Percentiles rank a stretch among this genome's conserved stretches.
Evolutionary conservation across 2,797 vertebrate genomes (phyloP).

Genomic region (Bovichtus diacanthus): DNA sequence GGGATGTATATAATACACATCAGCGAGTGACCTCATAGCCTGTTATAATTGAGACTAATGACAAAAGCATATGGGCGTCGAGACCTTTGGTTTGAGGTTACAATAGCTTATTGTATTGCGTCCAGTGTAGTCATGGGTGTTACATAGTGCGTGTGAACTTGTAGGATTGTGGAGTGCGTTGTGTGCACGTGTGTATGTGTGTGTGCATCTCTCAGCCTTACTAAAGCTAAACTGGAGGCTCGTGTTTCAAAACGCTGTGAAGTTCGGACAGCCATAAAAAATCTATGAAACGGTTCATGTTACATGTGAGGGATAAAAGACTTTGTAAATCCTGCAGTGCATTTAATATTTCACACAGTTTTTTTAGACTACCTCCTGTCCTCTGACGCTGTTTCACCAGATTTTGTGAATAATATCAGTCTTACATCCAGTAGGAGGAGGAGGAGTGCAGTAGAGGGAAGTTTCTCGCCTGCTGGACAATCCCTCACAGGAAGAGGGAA

Average conservation of each 20-base stretch:
- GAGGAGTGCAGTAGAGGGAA: background rate
- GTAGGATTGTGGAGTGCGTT: constrained; percentile 23
- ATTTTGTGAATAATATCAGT: constrained; percentile 23
- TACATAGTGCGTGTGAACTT: constrained; percentile 56
- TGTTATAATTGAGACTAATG: constrained; percentile 79
- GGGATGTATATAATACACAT: constrained; percentile 45
- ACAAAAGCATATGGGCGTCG: constrained; percentile 80
- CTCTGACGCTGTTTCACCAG: constrained; percentile 29
- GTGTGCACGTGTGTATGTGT: constrained; percentile 32
- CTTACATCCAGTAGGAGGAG: constrained; percentile 7
- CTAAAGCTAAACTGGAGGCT: constrained; percentile 53
- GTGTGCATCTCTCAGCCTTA: constrained; percentile 49
- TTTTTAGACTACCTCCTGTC: constrained; percentile 10
- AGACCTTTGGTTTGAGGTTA: constrained; percentile 77
- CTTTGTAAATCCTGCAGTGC: constrained; percentile 45
- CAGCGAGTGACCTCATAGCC: constrained; percentile 72
- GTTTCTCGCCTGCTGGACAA: background rate
- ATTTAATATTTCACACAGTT: constrained; percentile 45
- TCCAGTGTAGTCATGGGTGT: constrained; percentile 63
- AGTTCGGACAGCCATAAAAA: constrained; percentile 63
- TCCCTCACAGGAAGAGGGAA: constrained; percentile 48
- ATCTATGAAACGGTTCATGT: constrained; percentile 64
- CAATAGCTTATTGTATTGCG: constrained; percentile 85
- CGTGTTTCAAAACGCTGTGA: constrained; percentile 67
- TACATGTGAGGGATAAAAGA: constrained; percentile 62